Percentiles rank a stretch among this genome's conserved stretches.
Conservation (phyloP, 2,113 vertebrate species). For the Spheniscus mendiculus region DNA sequence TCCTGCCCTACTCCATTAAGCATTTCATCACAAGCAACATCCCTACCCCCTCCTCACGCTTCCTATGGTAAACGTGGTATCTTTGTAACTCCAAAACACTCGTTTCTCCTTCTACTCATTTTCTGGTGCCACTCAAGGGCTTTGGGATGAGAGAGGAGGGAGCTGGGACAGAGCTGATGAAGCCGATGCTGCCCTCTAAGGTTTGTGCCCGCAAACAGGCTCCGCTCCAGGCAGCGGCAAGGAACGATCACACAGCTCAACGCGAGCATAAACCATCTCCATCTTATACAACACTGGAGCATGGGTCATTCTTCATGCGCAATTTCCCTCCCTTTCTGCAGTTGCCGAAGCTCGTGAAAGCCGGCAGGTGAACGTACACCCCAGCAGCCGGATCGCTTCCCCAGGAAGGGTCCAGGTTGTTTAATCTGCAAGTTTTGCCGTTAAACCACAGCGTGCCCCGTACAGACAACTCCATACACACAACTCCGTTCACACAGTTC, state of each 20-base stretch:
- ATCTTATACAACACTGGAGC: rapidly evolving
- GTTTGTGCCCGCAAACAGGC: not conserved
- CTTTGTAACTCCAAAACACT: not conserved
- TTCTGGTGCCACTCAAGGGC: not conserved
- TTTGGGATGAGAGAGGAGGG: not conserved
- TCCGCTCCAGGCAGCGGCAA: not conserved
- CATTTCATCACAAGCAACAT: not conserved
- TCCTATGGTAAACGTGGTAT: not conserved
- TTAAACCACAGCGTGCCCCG: not conserved
- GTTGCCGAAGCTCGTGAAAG: not conserved
- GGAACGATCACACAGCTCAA: not conserved
- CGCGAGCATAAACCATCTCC: not conserved
- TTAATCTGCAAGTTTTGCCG: not conserved
- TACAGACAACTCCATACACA: not conserved
- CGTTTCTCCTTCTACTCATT: not conserved
- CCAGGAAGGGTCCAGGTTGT: not conserved
- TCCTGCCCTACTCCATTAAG: not conserved
- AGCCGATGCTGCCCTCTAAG: not conserved
- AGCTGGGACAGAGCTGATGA: not conserved
- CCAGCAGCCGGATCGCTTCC: rapidly evolving
- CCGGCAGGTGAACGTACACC: rapidly evolving
- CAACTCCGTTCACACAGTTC: not conserved
- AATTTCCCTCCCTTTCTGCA: not conserved
- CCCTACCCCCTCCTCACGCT: not conserved
- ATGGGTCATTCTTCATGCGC: not conserved